Conservation (phyloP, 2,888 invertebrate genomes). For the Polydrusus pterygomalis region DNA sequence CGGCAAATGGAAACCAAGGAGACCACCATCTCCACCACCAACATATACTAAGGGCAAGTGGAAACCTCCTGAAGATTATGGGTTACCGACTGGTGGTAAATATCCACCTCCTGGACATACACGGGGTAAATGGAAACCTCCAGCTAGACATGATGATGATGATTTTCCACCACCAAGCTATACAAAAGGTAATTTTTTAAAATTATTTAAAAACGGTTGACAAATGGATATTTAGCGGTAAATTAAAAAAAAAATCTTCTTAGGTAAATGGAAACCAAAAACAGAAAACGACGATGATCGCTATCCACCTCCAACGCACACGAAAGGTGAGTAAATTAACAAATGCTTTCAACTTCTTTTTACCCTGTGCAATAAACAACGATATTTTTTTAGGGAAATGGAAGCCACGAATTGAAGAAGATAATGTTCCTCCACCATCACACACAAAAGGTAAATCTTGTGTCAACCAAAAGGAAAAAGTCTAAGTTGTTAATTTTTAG, state of each 20-base stretch:
- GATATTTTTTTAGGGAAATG: slow-evolving; percentile 32
- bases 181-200: slow-evolving; percentile 67
- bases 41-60: slow-evolving; percentile 79
- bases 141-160: slow-evolving; percentile 47
- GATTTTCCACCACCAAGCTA: slow-evolving; percentile 54
- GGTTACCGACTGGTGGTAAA: slow-evolving; percentile 75
- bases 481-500: slow-evolving; percentile 59
- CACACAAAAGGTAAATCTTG: slow-evolving; percentile 34
- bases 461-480: slow-evolving; percentile 29
- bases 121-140: slow-evolving; percentile 86
- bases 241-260: background rate
- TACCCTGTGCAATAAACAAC: background rate
- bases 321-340: slow-evolving; percentile 77
- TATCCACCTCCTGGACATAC: slow-evolving; percentile 81
- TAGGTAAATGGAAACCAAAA: slow-evolving; percentile 66
- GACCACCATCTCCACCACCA: slow-evolving; percentile 58
- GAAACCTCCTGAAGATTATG: slow-evolving; percentile 64
- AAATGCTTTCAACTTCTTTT: background rate
- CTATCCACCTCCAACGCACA: slow-evolving; percentile 77
- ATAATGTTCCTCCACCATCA: slow-evolving; percentile 32
- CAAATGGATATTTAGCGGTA: background rate
- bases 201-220: slow-evolving; percentile 62
- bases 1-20: slow-evolving; percentile 78
- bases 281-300: slow-evolving; percentile 51
- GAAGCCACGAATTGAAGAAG: slow-evolving; percentile 62